These are phyloP conservation scores for Drosophila pachea DNA, from an alignment of 1,140 invertebrate genomes.

Conservation along the genomic window DNA sequence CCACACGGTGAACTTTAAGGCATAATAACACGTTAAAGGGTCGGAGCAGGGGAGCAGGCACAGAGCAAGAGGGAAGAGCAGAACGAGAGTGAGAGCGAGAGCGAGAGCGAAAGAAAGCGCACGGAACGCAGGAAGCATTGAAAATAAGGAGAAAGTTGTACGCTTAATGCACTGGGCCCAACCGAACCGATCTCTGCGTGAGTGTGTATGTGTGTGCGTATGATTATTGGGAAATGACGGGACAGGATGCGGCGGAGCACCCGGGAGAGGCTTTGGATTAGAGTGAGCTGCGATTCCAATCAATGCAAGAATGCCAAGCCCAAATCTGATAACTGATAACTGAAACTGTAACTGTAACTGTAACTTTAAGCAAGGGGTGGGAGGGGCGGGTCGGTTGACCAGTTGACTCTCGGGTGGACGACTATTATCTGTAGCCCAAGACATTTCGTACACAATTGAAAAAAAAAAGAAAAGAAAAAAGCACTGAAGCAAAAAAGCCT, in stretches of 20 bases:
- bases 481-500: not conserved
- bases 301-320: too few relatives aligned
- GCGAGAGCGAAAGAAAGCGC: not conserved
- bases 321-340: too few relatives aligned
- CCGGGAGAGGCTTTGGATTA: not conserved
- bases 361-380: not conserved
- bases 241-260: not conserved
- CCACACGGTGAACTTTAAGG: slow-evolving; percentile 72
- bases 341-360: too few relatives aligned
- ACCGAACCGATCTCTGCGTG: too few relatives aligned
- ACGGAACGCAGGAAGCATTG: slow-evolving; percentile 3
- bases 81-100: not conserved
- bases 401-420: not conserved
- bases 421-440: slow-evolving; percentile 5
- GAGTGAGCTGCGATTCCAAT: not conserved
- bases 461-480: not conserved
- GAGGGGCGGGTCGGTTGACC: not conserved
- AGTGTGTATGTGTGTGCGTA: too few relatives aligned
- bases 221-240: not conserved
- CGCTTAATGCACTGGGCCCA: not conserved
- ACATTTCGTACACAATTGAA: slow-evolving; percentile 12
- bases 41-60: not conserved
- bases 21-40: slow-evolving; percentile 1
- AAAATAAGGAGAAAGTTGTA: not conserved
- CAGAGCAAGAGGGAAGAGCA: slow-evolving; percentile 2